Conservation (phyloP, 2,113 vertebrate genomes). For the Emydura subglobosa region DNA sequence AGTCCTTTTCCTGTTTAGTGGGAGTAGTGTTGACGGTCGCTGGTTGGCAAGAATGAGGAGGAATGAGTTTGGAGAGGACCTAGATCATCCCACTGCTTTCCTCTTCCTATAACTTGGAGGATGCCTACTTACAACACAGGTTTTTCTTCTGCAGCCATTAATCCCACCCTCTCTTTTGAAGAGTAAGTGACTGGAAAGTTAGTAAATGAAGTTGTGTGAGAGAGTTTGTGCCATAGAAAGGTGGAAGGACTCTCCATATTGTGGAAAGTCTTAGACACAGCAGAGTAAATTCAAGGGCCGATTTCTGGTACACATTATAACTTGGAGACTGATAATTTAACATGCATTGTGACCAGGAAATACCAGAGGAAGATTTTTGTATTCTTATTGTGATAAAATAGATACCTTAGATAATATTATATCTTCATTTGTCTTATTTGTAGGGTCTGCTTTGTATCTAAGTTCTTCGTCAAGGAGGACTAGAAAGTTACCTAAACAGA, state of each 20-base stretch:
- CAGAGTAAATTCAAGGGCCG: background rate
- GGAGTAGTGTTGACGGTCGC: background rate
- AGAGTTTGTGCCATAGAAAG: background rate
- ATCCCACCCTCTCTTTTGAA: rapidly evolving
- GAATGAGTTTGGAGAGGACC: background rate
- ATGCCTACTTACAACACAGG: background rate
- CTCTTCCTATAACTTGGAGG: background rate
- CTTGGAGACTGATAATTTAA: background rate
- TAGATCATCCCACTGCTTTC: background rate
- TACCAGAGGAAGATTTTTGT: background rate
- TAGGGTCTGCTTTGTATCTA: background rate
- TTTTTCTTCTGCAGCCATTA: background rate
- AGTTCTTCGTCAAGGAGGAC: background rate
- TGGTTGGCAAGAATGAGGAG: background rate
- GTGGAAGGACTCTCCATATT: background rate
- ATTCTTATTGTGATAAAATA: background rate
- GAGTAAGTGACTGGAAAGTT: background rate
- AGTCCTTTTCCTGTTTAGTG: background rate
- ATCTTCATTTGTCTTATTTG: background rate
- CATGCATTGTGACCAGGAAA: background rate
- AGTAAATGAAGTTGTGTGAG: background rate
- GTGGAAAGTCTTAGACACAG: background rate
- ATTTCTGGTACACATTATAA: background rate
- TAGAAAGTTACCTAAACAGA: background rate
- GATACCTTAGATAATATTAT: background rate